Evolutionary conservation across 2,113 vertebrate genomes (phyloP).

Genomic region (Otocyon megalotis): DNA sequence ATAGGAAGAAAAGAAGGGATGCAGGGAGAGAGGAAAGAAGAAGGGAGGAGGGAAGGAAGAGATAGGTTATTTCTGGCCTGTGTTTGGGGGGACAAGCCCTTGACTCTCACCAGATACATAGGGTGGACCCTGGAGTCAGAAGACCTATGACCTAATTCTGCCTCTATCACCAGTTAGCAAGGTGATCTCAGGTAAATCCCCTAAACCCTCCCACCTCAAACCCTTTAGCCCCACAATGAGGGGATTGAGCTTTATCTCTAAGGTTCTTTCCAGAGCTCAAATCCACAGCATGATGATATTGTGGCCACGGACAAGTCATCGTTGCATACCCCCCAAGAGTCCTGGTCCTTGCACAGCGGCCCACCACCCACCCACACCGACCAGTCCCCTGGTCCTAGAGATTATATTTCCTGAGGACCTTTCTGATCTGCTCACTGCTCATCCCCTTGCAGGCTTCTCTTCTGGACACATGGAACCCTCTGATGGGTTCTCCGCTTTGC

Average conservation of each 20-base stretch:
- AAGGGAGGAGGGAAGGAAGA: not conserved
- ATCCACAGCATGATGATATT: not conserved
- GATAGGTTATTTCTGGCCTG: not conserved
- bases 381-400: not conserved
- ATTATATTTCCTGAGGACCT: too few relatives aligned
- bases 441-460: not conserved
- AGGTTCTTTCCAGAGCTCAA: not conserved
- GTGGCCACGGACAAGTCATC: not conserved
- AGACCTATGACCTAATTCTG: not conserved
- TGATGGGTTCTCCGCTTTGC: not conserved
- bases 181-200: not conserved
- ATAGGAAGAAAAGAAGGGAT: not conserved
- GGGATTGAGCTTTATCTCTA: not conserved
- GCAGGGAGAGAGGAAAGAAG: not conserved
- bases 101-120: not conserved
- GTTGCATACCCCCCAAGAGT: not conserved
- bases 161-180: not conserved
- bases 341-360: not conserved
- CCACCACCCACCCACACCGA: not conserved
- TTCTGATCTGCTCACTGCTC: not conserved
- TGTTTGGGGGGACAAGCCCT: not conserved
- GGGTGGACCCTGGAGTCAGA: not conserved
- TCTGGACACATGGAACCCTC: not conserved
- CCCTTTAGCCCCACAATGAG: not conserved
- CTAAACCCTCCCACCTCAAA: not conserved